Evolutionary conservation across 2,113 vertebrate species (phyloP), one percentile per base, ranked within the genome.

Genomic region (Nesogale talazaci): DNA sequence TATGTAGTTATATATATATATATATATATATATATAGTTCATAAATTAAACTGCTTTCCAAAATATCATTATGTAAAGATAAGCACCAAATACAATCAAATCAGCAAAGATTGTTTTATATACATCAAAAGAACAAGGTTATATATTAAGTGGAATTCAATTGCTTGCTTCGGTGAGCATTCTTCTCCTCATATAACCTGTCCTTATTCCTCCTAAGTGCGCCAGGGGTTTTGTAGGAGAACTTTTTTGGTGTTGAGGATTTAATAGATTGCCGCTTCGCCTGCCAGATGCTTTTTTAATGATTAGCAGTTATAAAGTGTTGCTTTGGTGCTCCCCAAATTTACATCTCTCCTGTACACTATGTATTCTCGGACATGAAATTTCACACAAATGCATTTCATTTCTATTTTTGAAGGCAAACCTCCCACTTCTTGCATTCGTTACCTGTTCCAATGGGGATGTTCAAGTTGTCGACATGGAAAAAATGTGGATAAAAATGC

Each of bases 231-330:
- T 42, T 83, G 9, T 40, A 61, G 40, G 91, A 81, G 63, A 31
- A 63, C 5, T 17, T 56, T 91, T 59, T 88, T 6, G 34, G 12
- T 82, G 25, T 23, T 57, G 88, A 83, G 72, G 57, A 86, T 34
- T 85, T 80, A 94, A 88, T 59, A 79, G 11, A 12, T 38, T 1
- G 0, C 9, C 69, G 92, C 67, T 2, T 36, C 2, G 63, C 1
- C 38, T 80, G 17, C 77, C 57, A 91, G 89, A 89, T 84, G 67
- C 34, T 82, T 94, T 94, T 89, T 67, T n/a, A 23, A 78, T 75
- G 59, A 78, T 72, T 81, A 57, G 20, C 40, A 91, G 3, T 57
- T 86, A 42, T 25, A 91, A 94, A 84, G 34, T 78, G 19, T 82
- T 91, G 20, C 27, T 89, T 91, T 77, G 9, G 8, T 94, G 82